Percentiles rank a stretch among this genome's conserved stretches.
Conservation (phyloP, 2,113 vertebrate genomes). For the Haemorhous mexicanus region DNA sequence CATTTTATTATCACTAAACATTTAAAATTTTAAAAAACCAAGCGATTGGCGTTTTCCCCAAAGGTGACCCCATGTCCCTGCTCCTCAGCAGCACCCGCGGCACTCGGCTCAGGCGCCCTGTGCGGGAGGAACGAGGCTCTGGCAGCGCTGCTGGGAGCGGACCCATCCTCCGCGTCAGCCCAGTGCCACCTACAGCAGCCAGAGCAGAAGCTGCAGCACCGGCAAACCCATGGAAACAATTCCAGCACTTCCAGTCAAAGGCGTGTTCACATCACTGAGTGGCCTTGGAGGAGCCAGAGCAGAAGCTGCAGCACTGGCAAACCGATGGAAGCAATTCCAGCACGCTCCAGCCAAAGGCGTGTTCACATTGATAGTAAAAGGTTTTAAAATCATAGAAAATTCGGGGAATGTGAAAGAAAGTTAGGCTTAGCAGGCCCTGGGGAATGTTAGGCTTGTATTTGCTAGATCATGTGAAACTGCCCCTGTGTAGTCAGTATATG, state of each 20-base stretch:
- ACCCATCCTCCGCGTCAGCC: neutral
- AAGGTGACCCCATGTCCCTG: neutral
- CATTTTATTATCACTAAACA: too few relatives aligned
- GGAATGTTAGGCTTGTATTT: too few relatives aligned
- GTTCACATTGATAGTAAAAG: neutral
- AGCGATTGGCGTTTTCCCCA: too few relatives aligned
- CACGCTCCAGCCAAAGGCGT: neutral
- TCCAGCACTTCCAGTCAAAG: neutral
- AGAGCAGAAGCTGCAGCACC: neutral
- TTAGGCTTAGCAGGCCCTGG: too few relatives aligned
- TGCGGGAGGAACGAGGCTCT: neutral
- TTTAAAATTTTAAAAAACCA: too few relatives aligned
- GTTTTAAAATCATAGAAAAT: too few relatives aligned
- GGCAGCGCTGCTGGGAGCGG: neutral
- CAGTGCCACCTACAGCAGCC: slow-evolving; percentile 31
- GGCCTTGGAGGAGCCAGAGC: neutral
- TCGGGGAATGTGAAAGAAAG: too few relatives aligned
- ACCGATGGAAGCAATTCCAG: neutral
- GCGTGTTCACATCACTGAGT: too few relatives aligned
- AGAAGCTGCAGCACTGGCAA: neutral
- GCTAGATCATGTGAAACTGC: too few relatives aligned
- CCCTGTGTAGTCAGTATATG: too few relatives aligned
- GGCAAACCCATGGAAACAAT: neutral
- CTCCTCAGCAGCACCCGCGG: neutral
- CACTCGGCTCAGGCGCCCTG: fast-evolving